Evolutionary conservation across 2,888 invertebrate species (phyloP), one percentile per base, ranked within the genome.

Genomic region (Ormia ochracea): DNA sequence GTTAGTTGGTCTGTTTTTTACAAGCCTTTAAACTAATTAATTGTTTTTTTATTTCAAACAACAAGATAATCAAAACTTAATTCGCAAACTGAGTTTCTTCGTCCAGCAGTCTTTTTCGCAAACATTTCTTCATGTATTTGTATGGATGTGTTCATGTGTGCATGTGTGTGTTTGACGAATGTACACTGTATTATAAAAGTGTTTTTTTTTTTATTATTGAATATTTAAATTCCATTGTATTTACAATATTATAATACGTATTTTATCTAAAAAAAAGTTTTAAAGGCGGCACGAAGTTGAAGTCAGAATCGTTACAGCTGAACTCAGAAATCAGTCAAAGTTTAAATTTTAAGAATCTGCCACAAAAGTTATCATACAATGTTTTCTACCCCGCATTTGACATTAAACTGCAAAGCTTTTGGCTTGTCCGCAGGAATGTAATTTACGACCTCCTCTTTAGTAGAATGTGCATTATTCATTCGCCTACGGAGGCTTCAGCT

Each of bases 21-120:
- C 54, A 54, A 21, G 38, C 43, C 52, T 54, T 31, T 54, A 61
- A 58, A 21, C 38, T 66, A 73, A 63, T 73, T 78, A 73, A 78
- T 56, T 78, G 78, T 54, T 31, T 23, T 59, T 61, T 52, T 61
- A 52, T 61, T 72, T 23, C 50, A 31, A 17, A 1, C 31, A 23
- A 50, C 28, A 6, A 56, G 45, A 69, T n/a, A 17, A 33, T 19
- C 4, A 14, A 50, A 50, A 19, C 10, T 19, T 19, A 31, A n/a
- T n/a, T 10, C 10, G 21, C 41, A 54, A 3, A 31, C 14, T 28
- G 4, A 12, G 28, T 38, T 41, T 41, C 23, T 6, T 33, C 14
- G n/a, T 45, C 19, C 17, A 21, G 6, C 31, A 2, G 14, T 58
- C 17, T 54, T 19, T 31, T n/a, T 7, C 10, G n/a, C n/a, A n/a